phyloP scores from a whole-genome alignment of 1,140 invertebrate species.

The Nasonia giraulti region DNA sequence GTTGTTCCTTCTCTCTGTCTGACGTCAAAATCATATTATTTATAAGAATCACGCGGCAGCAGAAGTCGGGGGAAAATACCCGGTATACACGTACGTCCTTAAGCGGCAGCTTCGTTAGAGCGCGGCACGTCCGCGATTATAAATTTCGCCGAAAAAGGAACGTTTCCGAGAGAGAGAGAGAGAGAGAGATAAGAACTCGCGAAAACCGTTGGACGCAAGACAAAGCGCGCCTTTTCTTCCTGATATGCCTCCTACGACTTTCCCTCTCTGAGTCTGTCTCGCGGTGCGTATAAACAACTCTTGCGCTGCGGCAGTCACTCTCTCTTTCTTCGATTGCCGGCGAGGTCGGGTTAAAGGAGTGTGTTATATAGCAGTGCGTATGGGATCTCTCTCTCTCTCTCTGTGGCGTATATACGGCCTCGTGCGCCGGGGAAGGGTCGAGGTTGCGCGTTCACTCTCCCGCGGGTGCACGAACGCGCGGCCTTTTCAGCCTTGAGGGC shows the following conservation, averaged over 20 bases:
- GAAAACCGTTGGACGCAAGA: slow-evolving; percentile 23
- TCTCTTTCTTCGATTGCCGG: slow-evolving; percentile 38
- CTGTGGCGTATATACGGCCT: neutral
- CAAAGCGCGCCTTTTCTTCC: neutral
- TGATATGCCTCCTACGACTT: slow-evolving; percentile 10
- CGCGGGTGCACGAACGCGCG: slow-evolving; percentile 7
- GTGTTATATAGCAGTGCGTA: too few relatives aligned
- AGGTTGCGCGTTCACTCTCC: slow-evolving; percentile 32
- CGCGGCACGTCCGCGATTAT: neutral
- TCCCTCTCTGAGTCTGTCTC: slow-evolving; percentile 13
- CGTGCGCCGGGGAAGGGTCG: slow-evolving; percentile 22
- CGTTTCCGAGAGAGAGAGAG: neutral
- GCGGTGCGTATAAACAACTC: neutral
- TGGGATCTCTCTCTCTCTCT: too few relatives aligned
- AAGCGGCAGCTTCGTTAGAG: neutral
- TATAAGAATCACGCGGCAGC: too few relatives aligned
- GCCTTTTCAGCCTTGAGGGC: slow-evolving; percentile 18
- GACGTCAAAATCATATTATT: neutral
- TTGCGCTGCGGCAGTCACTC: neutral
- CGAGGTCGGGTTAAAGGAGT: slow-evolving; percentile 6
- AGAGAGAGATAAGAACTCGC: slow-evolving; percentile 22
- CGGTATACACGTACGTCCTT: neutral
- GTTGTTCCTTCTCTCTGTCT: neutral
- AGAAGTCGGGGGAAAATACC: too few relatives aligned
- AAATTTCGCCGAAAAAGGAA: neutral